Conservation (phyloP, 2,888 invertebrate genomes). For the Idaea dimidiata region DNA sequence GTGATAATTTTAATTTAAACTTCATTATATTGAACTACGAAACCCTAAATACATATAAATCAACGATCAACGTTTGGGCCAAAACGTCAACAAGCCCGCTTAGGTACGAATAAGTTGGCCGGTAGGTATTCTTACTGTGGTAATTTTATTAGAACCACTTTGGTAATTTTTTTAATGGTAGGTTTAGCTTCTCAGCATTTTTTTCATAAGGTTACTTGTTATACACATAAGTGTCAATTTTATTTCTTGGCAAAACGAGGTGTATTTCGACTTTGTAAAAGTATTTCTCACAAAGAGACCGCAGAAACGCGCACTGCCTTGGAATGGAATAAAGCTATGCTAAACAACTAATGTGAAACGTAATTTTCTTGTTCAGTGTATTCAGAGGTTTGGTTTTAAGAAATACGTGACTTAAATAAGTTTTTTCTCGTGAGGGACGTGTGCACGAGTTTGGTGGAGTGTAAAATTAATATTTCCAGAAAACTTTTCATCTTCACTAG, state of each 20-base stretch:
- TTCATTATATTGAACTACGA: no score
- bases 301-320: slow-evolving; percentile 29
- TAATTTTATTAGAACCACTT: slow-evolving; percentile 34
- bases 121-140: no score
- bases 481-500: not conserved
- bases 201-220: slow-evolving; percentile 14
- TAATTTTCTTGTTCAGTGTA: slow-evolving; percentile 11
- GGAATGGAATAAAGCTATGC: slow-evolving; percentile 42
- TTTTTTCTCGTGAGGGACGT: not conserved
- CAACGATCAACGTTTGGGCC: no score
- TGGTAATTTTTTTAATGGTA: slow-evolving; percentile 24
- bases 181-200: slow-evolving; percentile 26
- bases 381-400: not conserved
- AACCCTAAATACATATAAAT: no score
- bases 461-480: not conserved
- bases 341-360: slow-evolving; percentile 17
- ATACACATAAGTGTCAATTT: slow-evolving; percentile 30
- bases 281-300: slow-evolving; percentile 50
- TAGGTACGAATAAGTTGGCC: no score
- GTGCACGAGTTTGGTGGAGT: not conserved
- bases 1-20: no score
- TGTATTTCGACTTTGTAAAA: slow-evolving; percentile 41
- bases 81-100: no score
- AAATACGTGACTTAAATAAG: not conserved
- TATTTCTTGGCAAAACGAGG: slow-evolving; percentile 24